These are phyloP conservation scores for Corydoras maculifer DNA, from an alignment of 2,113 vertebrate species.

Conservation along the genomic window DNA sequence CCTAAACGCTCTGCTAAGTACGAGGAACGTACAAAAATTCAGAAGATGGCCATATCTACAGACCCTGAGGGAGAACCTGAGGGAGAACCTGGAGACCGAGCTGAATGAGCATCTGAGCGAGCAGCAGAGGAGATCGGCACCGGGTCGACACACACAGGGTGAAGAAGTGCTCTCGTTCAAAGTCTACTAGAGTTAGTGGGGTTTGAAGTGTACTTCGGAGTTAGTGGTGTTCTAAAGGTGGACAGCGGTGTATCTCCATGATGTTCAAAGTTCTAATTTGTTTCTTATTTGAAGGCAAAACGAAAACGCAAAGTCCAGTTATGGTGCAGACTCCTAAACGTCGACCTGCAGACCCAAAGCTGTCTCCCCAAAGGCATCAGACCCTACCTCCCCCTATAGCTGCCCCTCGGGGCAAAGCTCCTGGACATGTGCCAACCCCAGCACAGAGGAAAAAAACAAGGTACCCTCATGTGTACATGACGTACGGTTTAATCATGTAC, in stretches of 20 bases:
- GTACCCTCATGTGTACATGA: constrained; percentile 5
- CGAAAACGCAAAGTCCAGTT: background rate
- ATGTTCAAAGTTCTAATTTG: background rate
- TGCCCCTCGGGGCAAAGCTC: constrained; percentile 32
- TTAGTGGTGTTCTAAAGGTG: too few relatives aligned
- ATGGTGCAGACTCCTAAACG: constrained; percentile 11
- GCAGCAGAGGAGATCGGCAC: constrained; percentile 23
- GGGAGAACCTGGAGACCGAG: constrained; percentile 44
- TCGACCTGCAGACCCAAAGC: background rate
- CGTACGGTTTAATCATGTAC: too few relatives aligned
- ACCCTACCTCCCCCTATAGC: constrained; percentile 32
- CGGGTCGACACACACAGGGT: background rate
- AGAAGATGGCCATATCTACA: constrained; percentile 46
- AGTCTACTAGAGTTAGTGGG: too few relatives aligned
- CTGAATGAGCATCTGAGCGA: constrained; percentile 40
- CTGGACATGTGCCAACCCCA: constrained; percentile 5
- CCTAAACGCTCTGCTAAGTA: constrained; percentile 47
- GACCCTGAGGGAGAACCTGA: constrained; percentile 24
- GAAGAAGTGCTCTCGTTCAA: too few relatives aligned
- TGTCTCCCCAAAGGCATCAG: constrained; percentile 1
- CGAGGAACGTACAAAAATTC: constrained; percentile 51
- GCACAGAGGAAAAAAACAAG: constrained; percentile 33
- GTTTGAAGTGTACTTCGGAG: too few relatives aligned
- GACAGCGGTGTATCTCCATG: too few relatives aligned
- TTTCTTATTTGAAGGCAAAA: constrained; percentile 19